Evolutionary conservation across 2,797 vertebrate genomes (phyloP).

Genomic region (Onychomys leucogaster): DNA sequence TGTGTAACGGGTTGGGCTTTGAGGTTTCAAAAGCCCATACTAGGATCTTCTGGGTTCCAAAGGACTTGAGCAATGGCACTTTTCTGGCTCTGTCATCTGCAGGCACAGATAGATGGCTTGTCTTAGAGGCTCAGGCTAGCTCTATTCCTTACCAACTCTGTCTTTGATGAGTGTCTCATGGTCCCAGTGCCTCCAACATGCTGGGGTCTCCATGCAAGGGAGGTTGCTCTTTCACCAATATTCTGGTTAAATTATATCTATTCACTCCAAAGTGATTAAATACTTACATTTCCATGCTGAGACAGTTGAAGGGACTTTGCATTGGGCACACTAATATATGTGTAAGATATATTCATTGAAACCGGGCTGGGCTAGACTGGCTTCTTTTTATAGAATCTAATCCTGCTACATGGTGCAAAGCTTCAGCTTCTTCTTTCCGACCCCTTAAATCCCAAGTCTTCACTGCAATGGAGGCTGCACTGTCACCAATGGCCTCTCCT

Average conservation of each 20-base stretch:
- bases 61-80: background rate
- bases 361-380: background rate
- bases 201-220: background rate
- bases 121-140: background rate
- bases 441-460: background rate
- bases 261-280: constrained; percentile 71
- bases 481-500: background rate
- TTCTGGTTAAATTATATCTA: constrained; percentile 68
- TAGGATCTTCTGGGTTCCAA: background rate
- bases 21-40: background rate
- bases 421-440: background rate
- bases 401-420: background rate
- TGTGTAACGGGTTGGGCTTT: background rate
- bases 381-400: background rate
- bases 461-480: background rate
- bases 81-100: background rate
- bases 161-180: background rate
- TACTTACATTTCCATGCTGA: constrained; percentile 64
- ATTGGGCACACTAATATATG: constrained; percentile 47
- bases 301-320: constrained; percentile 68
- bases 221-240: background rate
- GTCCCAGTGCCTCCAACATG: background rate
- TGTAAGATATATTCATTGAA: constrained; percentile 46
- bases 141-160: background rate
- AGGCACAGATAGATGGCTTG: background rate